A percentile compares a stretch with the other conserved stretches of the same genome.
These are phyloP conservation scores for Gadopsis marmoratus DNA, from an alignment of 2,797 vertebrate genomes.

Conservation along the genomic window DNA sequence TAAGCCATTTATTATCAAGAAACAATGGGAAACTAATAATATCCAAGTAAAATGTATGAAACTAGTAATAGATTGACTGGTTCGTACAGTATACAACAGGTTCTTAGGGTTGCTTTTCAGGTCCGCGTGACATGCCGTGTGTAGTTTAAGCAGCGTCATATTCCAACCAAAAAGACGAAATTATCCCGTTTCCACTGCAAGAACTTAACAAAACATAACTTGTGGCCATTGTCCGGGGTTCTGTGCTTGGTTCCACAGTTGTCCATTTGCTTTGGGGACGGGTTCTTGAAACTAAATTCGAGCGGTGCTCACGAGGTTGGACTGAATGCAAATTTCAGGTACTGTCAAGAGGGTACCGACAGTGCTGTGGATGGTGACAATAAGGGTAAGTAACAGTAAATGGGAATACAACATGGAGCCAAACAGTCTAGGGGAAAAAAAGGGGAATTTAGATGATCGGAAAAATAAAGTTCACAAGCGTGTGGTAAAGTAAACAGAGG, in stretches of 20 bases:
- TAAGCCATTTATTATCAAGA: not conserved
- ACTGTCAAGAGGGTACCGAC: too few relatives aligned
- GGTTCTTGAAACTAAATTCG: not conserved
- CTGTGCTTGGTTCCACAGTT: not conserved
- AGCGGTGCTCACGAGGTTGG: too few relatives aligned
- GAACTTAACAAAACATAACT: not conserved
- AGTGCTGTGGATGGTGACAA: too few relatives aligned
- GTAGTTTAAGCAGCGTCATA: not conserved
- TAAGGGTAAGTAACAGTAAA: not conserved
- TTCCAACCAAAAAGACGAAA: not conserved
- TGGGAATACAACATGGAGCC: not conserved
- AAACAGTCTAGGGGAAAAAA: not conserved
- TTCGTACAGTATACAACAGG: not conserved
- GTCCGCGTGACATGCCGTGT: too few relatives aligned
- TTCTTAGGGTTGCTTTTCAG: not conserved
- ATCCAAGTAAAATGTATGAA: not conserved
- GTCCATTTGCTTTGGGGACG: not conserved
- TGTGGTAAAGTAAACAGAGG: not conserved
- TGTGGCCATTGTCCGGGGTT: not conserved
- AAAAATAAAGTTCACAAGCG: not conserved
- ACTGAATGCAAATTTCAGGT: too few relatives aligned
- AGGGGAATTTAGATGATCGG: not conserved
- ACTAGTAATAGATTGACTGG: not conserved
- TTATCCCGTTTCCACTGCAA: not conserved
- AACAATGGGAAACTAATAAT: not conserved